Base-by-base conservation (phyloP, 2,113 vertebrate species). In the Hippocampus mohnikei region DNA sequence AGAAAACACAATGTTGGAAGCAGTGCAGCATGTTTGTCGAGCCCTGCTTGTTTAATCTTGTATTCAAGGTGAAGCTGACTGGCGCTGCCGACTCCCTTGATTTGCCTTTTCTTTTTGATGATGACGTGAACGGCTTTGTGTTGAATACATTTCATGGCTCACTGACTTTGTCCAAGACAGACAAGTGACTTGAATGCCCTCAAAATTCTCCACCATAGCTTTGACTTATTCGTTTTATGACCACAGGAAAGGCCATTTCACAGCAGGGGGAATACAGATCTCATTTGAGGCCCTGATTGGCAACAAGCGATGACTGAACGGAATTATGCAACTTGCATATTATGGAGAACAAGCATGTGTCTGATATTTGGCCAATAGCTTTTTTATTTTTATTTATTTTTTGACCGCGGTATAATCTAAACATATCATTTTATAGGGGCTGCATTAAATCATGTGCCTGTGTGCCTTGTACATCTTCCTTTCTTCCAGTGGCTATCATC, bases 121-220 rank as follows among this genome's bases (percentile, higher is more conserved):
- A 29, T 20, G 33, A 37, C 33, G 48, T 68, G 66, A 73, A 42
- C 40, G 29, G 29, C 56, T 52, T 69, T 27, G 29, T 59, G 25
- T 55, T 50, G 44, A 68, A 64, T 58, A 44, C 6, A 69, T 46
- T 73, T 37, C 42, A 10, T 29, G 23, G 67, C 40, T 60, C 48
- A 66, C 70, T 42, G 33, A 27, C 40, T 71, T 77, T 67, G 37
- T 23, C 37, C 8, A 23, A 44, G 62, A 64, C 5, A 64, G 40
- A 42, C 60, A 64, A 42, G 27, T 60, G 33, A 15, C 4, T 55
- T 55, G 21, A n/a, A 55, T 3, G 21, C 20, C 40, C 62, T 64
- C 58, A 33, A 60, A 33, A 8, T 18, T 2, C 4, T 23, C n/a
- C 20, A 3, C 58, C 58, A 23, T 41, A 64, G 37, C 62, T 64